Evolutionary conservation across 1,140 invertebrate genomes (phyloP), one percentile per base, ranked within the genome.

Genomic region (Camponotus vicinus): DNA sequence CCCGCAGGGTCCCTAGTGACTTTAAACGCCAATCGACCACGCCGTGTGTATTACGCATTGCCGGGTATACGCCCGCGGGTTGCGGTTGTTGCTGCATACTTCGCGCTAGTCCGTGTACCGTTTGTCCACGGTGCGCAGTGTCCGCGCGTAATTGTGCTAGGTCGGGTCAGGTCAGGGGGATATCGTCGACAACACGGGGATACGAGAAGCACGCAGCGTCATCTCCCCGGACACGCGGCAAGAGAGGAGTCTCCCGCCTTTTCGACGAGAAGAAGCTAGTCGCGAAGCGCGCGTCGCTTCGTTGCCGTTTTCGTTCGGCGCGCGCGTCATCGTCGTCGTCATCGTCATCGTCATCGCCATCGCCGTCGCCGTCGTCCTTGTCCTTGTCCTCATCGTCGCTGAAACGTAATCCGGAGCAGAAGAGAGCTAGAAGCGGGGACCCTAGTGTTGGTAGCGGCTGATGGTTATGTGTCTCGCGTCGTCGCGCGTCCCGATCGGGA

Each of bases 391-490:
- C 11, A 13, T 13, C 6, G 15, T 18, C 59, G 52, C 3, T 27
- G 32, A 70, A 13, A 37, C 42, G 9, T 11, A 9, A 9, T 45
- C 2, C 42, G 42, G 27, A 27, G 27, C 1, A 1, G 27, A 9
- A 9, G 8, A 42, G 9, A 45, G 32, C 37, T 9, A 27, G 27
- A 27, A 27, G 37, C 34, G 15, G 18, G 34, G 4, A 11, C 49
- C 45, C 42, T 27, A 27, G 27, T 27, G 27, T 27, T 27, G 6
- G 6, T 49, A 9, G 32, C 49, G 63, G 73, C 79, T 88, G 67
- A 86, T 86, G 91, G 87, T 91, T 83, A 83, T 83, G 79, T 90
- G 88, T 86, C 87, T 90, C 83, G 86, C 85, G 59, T 71, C 69
- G 66, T 13, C 71, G 70, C 80, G 73, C 88, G 87, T 79, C 57